phyloP scores from a whole-genome alignment of 2,113 vertebrate genomes.

The Eurypyga helias region DNA sequence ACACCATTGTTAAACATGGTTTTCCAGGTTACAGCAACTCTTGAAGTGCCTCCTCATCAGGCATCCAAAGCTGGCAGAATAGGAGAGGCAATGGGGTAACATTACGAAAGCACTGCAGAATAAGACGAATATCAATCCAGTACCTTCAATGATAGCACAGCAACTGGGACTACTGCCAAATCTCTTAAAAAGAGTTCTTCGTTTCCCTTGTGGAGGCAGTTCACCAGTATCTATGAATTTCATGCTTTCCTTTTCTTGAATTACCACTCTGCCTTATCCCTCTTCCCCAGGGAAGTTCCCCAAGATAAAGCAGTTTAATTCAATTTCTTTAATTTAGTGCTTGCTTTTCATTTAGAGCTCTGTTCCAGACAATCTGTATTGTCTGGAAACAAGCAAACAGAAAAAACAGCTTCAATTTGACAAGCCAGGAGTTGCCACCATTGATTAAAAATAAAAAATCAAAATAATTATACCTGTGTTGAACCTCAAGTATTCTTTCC shows the following conservation, averaged over 20 bases:
- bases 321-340: neutral
- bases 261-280: neutral
- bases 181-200: neutral
- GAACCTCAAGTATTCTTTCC: neutral
- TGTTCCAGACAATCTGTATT: neutral
- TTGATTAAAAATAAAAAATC: neutral
- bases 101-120: neutral
- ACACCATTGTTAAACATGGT: rapidly evolving
- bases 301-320: neutral
- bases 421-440: neutral
- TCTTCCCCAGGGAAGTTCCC: neutral
- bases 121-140: neutral
- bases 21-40: neutral
- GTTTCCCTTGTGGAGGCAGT: neutral
- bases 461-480: neutral
- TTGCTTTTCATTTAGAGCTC: neutral
- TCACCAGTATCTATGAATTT: neutral
- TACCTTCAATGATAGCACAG: neutral
- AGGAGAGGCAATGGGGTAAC: neutral
- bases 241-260: neutral
- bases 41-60: neutral
- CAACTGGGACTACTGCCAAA: neutral
- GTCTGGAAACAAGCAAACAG: neutral
- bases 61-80: neutral
- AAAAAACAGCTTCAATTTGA: neutral